Evolutionary conservation across 2,797 vertebrate genomes (phyloP), one percentile per base, ranked within the genome.

Genomic region (Cetoscarus ocellatus): DNA sequence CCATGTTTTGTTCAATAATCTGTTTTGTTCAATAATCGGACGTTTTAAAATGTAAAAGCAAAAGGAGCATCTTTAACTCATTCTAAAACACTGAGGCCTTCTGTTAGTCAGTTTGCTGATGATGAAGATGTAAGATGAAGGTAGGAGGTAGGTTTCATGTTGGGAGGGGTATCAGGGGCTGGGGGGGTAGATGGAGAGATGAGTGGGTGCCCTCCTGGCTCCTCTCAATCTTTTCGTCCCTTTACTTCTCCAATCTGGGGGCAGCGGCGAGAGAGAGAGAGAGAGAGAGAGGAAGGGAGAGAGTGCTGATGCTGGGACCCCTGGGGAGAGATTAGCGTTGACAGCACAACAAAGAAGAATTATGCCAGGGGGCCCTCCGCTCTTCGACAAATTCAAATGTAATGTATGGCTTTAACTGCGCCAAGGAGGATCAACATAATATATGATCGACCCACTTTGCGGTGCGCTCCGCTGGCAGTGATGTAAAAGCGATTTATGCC

Each of bases 391-490:
- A 91, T 90, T 90, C 90, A 86, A 80, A 91, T 85, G 89, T 91
- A 91, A 92, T 88, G 90, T 90, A 90, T 77, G 83, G 88, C 85
- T 91, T 70, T 58, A 73, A 87, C 81, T 62, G 84, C 73, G 88
- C 86, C 90, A 90, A 86, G 79, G 83, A 90, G 82, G 91, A 93
- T 93, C 91, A 90, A 77, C 91, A 80, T 89, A 88, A 92, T 90
- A 92, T 91, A 92, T 84, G 87, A 92, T 90, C 91, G 88, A 89
- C 92, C 91, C 91, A 90, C 89, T 93, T 90, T 89, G 86, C 82
- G 47, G 75, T 67, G 80, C 71, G 56, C 84, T 88, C 79, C 42
- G 70, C 27, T 94, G 92, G 86, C 91, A 91, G 82, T 84, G 85
- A 89, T 84, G 90, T 86, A 90, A 90, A 92, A 91, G 88, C 82